Evolutionary conservation across 1,140 invertebrate genomes (phyloP).

Genomic region (Magallana ariakensis): DNA sequence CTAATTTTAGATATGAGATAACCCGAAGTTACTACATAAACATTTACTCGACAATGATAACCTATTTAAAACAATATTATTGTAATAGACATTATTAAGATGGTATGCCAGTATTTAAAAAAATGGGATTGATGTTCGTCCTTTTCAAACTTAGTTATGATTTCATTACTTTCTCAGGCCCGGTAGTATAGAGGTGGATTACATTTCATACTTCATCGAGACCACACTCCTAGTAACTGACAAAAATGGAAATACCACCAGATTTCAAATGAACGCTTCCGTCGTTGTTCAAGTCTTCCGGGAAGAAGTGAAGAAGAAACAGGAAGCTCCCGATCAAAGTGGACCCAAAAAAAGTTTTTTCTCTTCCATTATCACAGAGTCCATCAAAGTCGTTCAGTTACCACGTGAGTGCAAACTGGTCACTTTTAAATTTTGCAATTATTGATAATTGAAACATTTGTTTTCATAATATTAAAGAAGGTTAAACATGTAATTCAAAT

Average conservation of each 20-base stretch:
- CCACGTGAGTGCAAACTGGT: not conserved
- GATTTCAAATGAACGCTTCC: not conserved
- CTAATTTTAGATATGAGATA: too few species aligned
- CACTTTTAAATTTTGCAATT: not conserved
- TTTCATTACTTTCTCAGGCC: not conserved
- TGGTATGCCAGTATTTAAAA: too few species aligned
- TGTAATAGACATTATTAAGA: too few species aligned
- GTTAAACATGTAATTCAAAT: not conserved
- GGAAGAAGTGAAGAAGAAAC: not conserved
- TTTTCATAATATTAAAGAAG: not conserved
- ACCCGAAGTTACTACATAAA: too few species aligned
- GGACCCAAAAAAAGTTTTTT: not conserved
- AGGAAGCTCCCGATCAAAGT: not conserved
- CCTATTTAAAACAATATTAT: too few species aligned
- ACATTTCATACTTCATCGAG: slow-evolving; percentile 11
- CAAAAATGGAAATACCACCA: not conserved
- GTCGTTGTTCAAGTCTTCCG: not conserved
- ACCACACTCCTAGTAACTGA: not conserved
- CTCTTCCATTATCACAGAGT: not conserved
- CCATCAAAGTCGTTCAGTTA: not conserved
- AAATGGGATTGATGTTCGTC: not conserved
- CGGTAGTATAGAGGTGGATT: not conserved
- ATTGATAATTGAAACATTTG: not conserved
- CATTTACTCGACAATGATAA: too few species aligned
- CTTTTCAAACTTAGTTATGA: not conserved